These are phyloP conservation scores for Melieria omissa DNA, from an alignment of 2,888 invertebrate genomes.

Conservation along the genomic window DNA sequence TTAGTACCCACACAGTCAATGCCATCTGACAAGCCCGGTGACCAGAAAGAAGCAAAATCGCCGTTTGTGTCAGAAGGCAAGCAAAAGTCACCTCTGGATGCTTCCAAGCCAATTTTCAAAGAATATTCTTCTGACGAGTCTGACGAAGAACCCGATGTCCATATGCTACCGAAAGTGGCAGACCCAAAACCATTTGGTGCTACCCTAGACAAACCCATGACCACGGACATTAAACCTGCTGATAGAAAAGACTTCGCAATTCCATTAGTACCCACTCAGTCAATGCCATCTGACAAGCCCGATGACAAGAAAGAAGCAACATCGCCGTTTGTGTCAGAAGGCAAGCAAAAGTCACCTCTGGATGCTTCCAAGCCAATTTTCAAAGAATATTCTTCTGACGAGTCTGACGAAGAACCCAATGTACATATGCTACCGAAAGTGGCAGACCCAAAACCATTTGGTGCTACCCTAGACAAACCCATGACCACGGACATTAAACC, in stretches of 20 bases:
- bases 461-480: too few species aligned
- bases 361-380: background rate
- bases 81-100: background rate
- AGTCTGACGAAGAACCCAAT: too few species aligned
- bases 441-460: too few species aligned
- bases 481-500: too few species aligned
- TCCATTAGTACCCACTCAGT: background rate
- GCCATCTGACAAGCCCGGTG: slow-evolving; percentile 1
- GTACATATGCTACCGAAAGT: too few species aligned
- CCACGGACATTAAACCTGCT: background rate
- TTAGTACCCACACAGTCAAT: background rate
- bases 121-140: background rate
- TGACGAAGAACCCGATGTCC: background rate
- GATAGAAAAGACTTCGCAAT: background rate
- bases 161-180: background rate
- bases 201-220: background rate
- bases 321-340: background rate
- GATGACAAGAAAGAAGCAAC: background rate
- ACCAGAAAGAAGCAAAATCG: background rate
- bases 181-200: too few species aligned
- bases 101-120: background rate
- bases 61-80: background rate
- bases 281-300: slow-evolving; percentile 22
- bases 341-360: background rate
- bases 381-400: background rate